These are phyloP conservation scores for Adrianichthys oophorus DNA, from an alignment of 2,797 vertebrate genomes.

Conservation along the genomic window DNA sequence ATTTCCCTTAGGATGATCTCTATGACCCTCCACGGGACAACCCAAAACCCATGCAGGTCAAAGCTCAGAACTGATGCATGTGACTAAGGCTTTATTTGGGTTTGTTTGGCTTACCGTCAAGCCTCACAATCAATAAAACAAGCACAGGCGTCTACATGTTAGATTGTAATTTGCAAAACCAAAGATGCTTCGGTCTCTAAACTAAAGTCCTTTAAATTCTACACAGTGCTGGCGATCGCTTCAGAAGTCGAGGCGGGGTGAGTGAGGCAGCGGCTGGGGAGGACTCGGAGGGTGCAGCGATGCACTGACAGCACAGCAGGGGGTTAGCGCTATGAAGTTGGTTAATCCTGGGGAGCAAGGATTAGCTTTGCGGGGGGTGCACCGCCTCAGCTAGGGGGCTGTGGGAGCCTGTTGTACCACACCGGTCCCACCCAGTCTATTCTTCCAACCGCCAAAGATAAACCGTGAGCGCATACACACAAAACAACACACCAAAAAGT, in stretches of 20 bases:
- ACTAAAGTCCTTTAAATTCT: too few relatives aligned
- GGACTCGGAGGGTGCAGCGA: constrained; percentile 23
- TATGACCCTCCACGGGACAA: too few relatives aligned
- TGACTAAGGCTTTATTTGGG: constrained; percentile 24
- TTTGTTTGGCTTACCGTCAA: constrained; percentile 16
- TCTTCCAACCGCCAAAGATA: constrained; percentile 8
- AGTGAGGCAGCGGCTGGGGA: constrained; percentile 5
- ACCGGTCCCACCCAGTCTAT: constrained; percentile 17
- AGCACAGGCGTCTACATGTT: constrained; percentile 4
- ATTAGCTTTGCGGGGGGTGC: constrained; percentile 73
- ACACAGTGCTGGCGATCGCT: too few relatives aligned
- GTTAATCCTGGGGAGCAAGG: constrained; percentile 74
- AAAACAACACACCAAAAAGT: constrained; percentile 36
- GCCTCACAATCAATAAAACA: constrained; percentile 22
- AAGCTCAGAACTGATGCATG: too few relatives aligned
- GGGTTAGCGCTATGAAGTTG: constrained; percentile 68
- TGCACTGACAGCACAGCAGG: constrained; percentile 70
- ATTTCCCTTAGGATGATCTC: too few relatives aligned
- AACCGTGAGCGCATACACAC: constrained; percentile 15
- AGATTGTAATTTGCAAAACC: too few relatives aligned
- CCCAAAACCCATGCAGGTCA: too few relatives aligned
- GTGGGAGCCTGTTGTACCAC: constrained; percentile 50
- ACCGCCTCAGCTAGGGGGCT: constrained; percentile 47
- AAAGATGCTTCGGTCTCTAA: too few relatives aligned
- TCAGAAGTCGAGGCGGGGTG: constrained; percentile 7